phyloP scores from a whole-genome alignment of 2,113 vertebrate genomes.

The Bubo scandiacus region DNA sequence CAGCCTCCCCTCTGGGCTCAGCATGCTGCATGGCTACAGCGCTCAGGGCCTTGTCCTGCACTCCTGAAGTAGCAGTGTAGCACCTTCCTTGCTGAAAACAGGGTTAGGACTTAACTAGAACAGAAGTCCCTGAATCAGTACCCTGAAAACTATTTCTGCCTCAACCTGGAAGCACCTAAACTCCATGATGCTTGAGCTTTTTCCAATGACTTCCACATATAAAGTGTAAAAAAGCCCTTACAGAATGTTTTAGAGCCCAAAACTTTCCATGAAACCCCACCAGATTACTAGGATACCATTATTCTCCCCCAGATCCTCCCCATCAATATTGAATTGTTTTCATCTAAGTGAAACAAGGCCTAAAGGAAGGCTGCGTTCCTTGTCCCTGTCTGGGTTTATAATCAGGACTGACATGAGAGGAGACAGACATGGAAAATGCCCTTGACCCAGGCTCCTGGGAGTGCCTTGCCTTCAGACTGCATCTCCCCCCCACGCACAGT shows the following conservation, averaged over 20 bases:
- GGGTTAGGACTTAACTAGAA: neutral
- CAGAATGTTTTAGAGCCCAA: neutral
- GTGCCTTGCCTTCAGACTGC: neutral
- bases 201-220: neutral
- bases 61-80: neutral
- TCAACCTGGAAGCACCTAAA: neutral
- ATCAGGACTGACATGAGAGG: neutral
- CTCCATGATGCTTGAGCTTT: neutral
- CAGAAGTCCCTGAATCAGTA: neutral
- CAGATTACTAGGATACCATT: neutral
- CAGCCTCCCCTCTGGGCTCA: neutral
- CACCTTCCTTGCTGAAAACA: neutral
- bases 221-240: neutral
- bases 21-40: rapidly evolving
- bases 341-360: neutral
- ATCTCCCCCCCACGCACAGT: neutral
- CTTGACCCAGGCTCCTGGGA: neutral
- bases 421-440: neutral
- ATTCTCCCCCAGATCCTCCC: neutral
- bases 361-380: neutral
- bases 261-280: neutral
- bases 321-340: neutral
- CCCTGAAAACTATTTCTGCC: neutral
- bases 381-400: neutral
- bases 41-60: rapidly evolving